A percentile compares a stretch with the other conserved stretches of the same genome.
phyloP scores from a whole-genome alignment of 2,113 vertebrate species.

The Dendrocopos noguchii region DNA sequence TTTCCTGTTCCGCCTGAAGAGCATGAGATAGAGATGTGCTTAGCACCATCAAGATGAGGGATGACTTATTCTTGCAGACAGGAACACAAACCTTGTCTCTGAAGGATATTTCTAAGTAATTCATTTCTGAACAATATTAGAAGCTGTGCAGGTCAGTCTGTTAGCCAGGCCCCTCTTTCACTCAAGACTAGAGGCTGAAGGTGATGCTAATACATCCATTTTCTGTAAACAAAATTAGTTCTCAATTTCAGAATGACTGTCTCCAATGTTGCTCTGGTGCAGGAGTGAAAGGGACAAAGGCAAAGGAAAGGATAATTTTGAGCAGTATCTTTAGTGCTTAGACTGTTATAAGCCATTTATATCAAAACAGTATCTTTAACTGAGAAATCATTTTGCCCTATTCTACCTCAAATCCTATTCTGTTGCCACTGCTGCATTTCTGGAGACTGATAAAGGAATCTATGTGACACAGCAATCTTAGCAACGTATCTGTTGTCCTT shows the following conservation, averaged over 20 bases:
- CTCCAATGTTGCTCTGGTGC: not conserved
- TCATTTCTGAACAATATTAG: not conserved
- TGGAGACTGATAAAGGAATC: not conserved
- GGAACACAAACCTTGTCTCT: not conserved
- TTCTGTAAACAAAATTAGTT: not conserved
- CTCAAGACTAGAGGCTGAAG: not conserved
- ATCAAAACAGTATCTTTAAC: not conserved
- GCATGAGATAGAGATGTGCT: not conserved
- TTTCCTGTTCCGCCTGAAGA: not conserved
- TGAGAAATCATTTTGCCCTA: not conserved
- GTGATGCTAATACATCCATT: not conserved
- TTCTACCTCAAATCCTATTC: not conserved
- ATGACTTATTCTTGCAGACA: not conserved
- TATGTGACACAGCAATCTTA: not conserved
- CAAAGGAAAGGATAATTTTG: not conserved
- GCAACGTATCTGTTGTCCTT: not conserved
- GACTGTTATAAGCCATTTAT: not conserved
- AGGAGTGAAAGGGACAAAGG: not conserved
- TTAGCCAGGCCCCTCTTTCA: not conserved
- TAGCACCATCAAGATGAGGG: not conserved
- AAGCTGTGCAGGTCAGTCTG: not conserved
- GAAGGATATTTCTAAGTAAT: slow-evolving; percentile 21
- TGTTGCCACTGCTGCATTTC: not conserved
- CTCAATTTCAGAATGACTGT: not conserved
- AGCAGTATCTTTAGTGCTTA: not conserved